Conservation (phyloP, 2,113 vertebrate genomes). For the Varanus komodoensis region DNA sequence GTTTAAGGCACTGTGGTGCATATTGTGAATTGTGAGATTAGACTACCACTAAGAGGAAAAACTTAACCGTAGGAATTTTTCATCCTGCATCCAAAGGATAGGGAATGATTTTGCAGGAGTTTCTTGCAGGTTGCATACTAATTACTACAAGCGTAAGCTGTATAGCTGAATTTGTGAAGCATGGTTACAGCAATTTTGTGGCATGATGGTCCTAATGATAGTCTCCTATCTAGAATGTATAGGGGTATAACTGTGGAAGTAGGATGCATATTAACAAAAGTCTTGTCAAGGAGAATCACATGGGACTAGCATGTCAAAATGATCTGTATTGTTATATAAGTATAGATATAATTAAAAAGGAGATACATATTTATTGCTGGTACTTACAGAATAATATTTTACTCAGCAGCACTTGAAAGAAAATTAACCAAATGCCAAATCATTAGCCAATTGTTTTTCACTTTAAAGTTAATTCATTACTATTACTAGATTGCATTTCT, state of each 20-base stretch:
- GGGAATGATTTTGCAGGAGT: conserved; percentile 64
- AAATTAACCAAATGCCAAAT: not conserved
- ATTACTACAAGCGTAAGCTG: conserved; percentile 66
- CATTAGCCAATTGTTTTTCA: not conserved
- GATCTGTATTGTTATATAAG: not conserved
- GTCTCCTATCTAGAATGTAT: not conserved
- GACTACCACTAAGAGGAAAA: conserved; percentile 61
- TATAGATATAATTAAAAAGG: conserved; percentile 45
- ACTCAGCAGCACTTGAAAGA: not conserved
- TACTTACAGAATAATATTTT: conserved; percentile 4
- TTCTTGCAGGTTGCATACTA: not conserved
- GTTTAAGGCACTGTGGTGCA: conserved; percentile 78
- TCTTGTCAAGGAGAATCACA: conserved; percentile 21
- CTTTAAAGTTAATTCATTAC: conserved; percentile 25
- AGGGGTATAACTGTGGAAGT: conserved; percentile 24
- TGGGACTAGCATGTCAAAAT: conserved; percentile 49
- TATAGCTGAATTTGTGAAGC: conserved; percentile 61
- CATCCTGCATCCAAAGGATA: conserved; percentile 49
- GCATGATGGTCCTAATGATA: not conserved
- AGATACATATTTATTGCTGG: conserved; percentile 23
- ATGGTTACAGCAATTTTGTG: not conserved
- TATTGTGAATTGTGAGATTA: conserved; percentile 58
- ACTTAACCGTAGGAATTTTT: conserved; percentile 52
- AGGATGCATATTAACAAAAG: conserved; percentile 41
- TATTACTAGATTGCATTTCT: too few species aligned